These are phyloP conservation scores for Xestia rhomboidea DNA, from an alignment of 2,888 invertebrate species.

Conservation along the genomic window DNA sequence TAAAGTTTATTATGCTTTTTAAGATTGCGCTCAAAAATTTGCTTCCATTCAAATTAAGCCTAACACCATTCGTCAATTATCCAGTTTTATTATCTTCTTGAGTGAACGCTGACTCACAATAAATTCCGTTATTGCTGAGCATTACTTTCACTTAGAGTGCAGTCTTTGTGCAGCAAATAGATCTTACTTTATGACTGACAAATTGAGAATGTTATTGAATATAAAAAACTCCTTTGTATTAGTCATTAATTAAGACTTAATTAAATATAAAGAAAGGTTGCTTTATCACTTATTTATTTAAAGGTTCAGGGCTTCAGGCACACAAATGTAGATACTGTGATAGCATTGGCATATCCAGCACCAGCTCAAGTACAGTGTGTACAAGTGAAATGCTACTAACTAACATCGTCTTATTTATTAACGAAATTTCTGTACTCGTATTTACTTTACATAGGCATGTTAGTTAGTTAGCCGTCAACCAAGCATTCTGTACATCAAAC, in stretches of 20 bases:
- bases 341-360: no score
- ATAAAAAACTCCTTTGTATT: slow-evolving; percentile 30
- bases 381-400: no score
- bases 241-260: neutral
- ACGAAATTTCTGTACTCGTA: no score
- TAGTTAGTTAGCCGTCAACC: no score
- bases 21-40: neutral
- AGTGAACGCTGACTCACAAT: slow-evolving; percentile 48
- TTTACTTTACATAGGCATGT: no score
- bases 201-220: slow-evolving; percentile 22
- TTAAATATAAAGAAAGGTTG: neutral
- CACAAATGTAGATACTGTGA: neutral
- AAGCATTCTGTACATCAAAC: no score
- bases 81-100: slow-evolving; percentile 23
- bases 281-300: neutral
- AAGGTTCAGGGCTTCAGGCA: neutral
- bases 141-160: slow-evolving; percentile 42
- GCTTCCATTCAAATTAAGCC: neutral
- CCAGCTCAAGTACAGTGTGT: no score
- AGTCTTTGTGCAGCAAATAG: slow-evolving; percentile 39
- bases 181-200: slow-evolving; percentile 35
- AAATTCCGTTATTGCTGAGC: slow-evolving; percentile 44
- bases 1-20: neutral
- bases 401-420: no score
- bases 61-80: slow-evolving; percentile 11